These are phyloP conservation scores for Rhodophaea formosa DNA, from an alignment of 2,888 invertebrate species.

Conservation along the genomic window DNA sequence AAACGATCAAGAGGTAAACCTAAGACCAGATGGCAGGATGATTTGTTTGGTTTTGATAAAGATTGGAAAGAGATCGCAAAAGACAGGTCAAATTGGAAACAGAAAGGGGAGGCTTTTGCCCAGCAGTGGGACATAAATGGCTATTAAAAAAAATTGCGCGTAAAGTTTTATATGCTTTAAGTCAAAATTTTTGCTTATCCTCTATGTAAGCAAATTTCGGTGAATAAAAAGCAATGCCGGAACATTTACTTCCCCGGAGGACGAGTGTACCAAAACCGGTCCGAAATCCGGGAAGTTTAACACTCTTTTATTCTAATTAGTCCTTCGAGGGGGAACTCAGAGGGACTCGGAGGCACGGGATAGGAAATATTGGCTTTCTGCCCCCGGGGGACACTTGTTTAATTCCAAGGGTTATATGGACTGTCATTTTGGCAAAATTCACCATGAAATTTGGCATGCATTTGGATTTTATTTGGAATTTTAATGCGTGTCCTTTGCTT, in stretches of 20 bases:
- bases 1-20: too few relatives aligned
- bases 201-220: too few relatives aligned
- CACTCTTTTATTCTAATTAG: constrained; percentile 76
- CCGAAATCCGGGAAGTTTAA: constrained; percentile 62
- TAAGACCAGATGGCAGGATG: too few relatives aligned
- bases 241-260: constrained; percentile 29
- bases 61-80: too few relatives aligned
- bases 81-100: too few relatives aligned
- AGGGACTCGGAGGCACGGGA: constrained; percentile 38
- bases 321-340: constrained; percentile 54
- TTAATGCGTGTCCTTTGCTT: neutral
- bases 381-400: constrained; percentile 50
- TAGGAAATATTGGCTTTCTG: constrained; percentile 45
- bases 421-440: constrained; percentile 30
- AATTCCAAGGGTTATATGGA: constrained; percentile 47
- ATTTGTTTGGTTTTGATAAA: too few relatives aligned
- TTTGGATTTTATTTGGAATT: neutral
- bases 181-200: too few relatives aligned
- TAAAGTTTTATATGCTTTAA: too few relatives aligned
- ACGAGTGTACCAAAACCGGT: constrained; percentile 40
- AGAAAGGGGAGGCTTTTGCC: too few relatives aligned
- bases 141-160: too few relatives aligned
- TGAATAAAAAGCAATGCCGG: neutral
- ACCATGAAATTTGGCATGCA: constrained; percentile 19
- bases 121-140: too few relatives aligned